Percentiles rank a stretch among this genome's conserved stretches.
phyloP scores from a whole-genome alignment of 1,140 invertebrate genomes.

The Bombus difficillimus region DNA sequence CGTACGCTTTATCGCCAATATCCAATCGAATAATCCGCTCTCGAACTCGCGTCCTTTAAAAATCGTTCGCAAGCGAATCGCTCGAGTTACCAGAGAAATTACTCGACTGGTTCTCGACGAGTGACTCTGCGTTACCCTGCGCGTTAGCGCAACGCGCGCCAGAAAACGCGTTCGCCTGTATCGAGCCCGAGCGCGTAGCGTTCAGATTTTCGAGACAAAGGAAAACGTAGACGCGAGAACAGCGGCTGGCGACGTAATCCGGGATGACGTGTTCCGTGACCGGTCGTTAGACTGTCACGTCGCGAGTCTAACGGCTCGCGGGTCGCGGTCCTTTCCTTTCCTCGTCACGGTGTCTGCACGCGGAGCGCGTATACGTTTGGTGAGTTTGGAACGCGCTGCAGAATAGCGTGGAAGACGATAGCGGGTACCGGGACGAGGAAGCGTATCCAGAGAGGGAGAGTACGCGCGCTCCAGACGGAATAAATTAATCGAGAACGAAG shows the following conservation, averaged over 20 bases:
- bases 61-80: no score
- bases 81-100: no score
- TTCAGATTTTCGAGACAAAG: background rate
- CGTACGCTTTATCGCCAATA: no score
- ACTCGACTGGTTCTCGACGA: no score
- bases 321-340: background rate
- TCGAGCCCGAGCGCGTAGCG: no score
- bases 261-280: background rate
- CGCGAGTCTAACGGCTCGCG: background rate
- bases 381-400: background rate
- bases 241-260: background rate
- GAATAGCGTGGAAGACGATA: background rate
- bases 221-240: background rate
- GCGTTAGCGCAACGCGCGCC: no score
- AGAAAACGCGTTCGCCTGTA: no score
- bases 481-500: constrained; percentile 62
- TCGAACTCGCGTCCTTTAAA: no score
- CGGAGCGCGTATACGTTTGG: background rate
- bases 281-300: constrained; percentile 4
- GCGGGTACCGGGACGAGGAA: background rate
- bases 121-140: no score
- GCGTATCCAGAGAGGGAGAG: background rate
- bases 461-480: constrained; percentile 46
- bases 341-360: constrained; percentile 56
- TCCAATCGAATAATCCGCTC: no score